Base-by-base conservation (phyloP, 2,113 vertebrate genomes). In the Prochilodus magdalenae region DNA sequence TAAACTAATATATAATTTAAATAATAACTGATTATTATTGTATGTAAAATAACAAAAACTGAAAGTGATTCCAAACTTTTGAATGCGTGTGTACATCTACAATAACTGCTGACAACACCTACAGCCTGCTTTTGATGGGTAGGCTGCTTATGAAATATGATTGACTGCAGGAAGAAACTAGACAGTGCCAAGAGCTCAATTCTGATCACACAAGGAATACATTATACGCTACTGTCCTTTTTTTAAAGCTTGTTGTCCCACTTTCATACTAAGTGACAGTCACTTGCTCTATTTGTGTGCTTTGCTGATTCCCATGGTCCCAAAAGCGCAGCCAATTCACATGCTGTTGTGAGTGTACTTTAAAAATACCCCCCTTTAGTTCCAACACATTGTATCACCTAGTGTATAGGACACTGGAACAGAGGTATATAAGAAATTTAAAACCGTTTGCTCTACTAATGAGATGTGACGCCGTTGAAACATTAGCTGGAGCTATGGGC, bases 381-480 rank as follows among this genome's bases (percentile, higher is more conserved):
- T 44, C 40, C 4, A 44, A 44, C 11, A 44, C 11, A 44, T 44
- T 44, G 1, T 44, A 44, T 44, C 40, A 44, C 40, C 1, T 8
- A 44, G 49, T 16, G 49, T 51, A 16, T 51, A 4, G 49, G 4
- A 13, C 29, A 36, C 53, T 60, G 65, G 75, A 85, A 81, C 85
- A 73, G 71, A 57, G 75, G 75, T 85, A 74, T 20, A 18, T 75
- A 44, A 86, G 72, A 82, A 82, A 86, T 80, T 66, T 86, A 83
- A 89, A 88, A 84, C 82, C 70, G 89, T 91, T 90, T 89, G 77
- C 82, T 84, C 83, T 47, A 71, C 76, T 89, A 91, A 91, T 88
- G 88, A 89, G 83, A 91, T 87, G 85, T 51, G 72, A 62, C 77
- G 84, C 82, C 72, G 87, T 90, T 88, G 86, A 74, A 88, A 86